These are phyloP conservation scores for Ericerus pela DNA, from an alignment of 1,140 invertebrate genomes.

Conservation along the genomic window DNA sequence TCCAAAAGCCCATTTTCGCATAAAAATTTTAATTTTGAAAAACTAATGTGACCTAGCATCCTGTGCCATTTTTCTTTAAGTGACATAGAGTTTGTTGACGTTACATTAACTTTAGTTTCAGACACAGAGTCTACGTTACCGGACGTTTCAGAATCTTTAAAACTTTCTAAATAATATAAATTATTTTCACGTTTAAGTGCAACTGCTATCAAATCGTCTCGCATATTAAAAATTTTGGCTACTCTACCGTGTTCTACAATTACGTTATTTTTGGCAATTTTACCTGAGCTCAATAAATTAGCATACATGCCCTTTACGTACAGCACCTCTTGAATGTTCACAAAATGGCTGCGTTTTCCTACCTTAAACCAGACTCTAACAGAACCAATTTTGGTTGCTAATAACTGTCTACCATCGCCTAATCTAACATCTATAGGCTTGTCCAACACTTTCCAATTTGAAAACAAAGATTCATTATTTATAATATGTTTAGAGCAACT, in stretches of 20 bases:
- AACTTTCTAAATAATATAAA: too few relatives aligned
- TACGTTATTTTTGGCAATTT: conserved; percentile 16
- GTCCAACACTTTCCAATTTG: conserved; percentile 17
- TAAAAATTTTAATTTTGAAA: conserved; percentile 19
- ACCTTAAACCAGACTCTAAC: conserved; percentile 17
- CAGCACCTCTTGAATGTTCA: conserved; percentile 19
- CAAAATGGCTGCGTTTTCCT: conserved; percentile 14
- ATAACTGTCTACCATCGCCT: conserved; percentile 16
- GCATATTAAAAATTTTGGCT: background rate
- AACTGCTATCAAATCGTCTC: background rate
- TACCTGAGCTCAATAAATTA: conserved; percentile 17
- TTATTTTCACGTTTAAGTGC: conserved; percentile 1
- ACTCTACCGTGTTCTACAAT: conserved; percentile 16
- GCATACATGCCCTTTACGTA: conserved; percentile 5
- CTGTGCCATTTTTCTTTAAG: conserved; percentile 10
- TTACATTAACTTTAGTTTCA: background rate
- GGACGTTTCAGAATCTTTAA: background rate
- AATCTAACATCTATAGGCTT: conserved; percentile 20
- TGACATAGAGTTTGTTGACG: background rate
- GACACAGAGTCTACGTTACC: background rate
- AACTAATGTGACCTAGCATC: conserved; percentile 21
- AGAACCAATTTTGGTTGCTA: conserved; percentile 17
- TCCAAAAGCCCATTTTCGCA: background rate
- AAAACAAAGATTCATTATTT: conserved; percentile 18
- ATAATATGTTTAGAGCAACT: conserved; percentile 22